phyloP scores from a whole-genome alignment of 2,113 vertebrate species.

The Jaculus jaculus region DNA sequence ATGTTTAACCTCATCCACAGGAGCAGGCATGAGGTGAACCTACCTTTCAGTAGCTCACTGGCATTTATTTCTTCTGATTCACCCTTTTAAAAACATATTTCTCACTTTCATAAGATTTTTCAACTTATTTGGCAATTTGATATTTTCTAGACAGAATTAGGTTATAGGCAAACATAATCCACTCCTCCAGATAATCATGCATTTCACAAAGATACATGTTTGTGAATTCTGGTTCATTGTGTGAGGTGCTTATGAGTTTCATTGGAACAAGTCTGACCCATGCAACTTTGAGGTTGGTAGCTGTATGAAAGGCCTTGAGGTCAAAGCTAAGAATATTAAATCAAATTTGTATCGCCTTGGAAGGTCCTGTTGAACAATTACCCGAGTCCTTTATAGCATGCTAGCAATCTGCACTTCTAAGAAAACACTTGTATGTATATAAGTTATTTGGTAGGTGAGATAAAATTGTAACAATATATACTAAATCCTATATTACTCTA shows the following conservation, averaged over 20 bases:
- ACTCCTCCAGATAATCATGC: not conserved
- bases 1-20: too few species aligned
- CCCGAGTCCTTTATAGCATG: too few species aligned
- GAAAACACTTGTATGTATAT: too few species aligned
- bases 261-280: not conserved
- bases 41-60: not conserved
- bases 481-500: not conserved
- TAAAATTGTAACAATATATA: not conserved
- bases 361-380: too few species aligned
- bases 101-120: not conserved
- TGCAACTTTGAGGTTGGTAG: not conserved
- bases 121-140: not conserved
- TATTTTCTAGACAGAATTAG: not conserved
- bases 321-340: too few species aligned
- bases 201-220: fast-evolving
- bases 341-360: too few species aligned
- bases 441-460: not conserved
- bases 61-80: too few species aligned
- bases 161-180: not conserved
- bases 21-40: too few species aligned
- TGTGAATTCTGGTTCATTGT: not conserved
- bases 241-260: not conserved
- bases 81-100: not conserved
- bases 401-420: too few species aligned
- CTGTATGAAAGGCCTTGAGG: not conserved